A percentile compares a stretch with the other conserved stretches of the same genome.
Conservation (phyloP, 2,113 vertebrate genomes). For the Phyllopteryx taeniolatus region DNA sequence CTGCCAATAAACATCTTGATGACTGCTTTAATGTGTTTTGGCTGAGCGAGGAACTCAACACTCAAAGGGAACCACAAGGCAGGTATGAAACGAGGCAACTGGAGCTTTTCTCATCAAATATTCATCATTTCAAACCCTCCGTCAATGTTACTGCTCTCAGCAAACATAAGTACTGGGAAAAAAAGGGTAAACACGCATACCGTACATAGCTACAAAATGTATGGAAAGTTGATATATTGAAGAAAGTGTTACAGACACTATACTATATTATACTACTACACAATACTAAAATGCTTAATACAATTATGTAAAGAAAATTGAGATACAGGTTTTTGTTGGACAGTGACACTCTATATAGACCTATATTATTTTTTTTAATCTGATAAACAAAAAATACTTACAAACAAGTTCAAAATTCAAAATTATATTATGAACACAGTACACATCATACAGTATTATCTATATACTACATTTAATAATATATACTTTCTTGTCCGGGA, state of each 20-base stretch:
- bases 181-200: neutral
- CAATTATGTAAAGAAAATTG: too few species aligned
- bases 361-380: too few species aligned
- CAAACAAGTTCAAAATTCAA: too few species aligned
- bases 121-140: conserved; percentile 41
- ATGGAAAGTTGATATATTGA: neutral
- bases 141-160: conserved; percentile 22
- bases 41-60: neutral
- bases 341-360: too few species aligned
- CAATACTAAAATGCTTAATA: too few species aligned
- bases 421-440: too few species aligned
- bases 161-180: conserved; percentile 24
- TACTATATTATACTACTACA: neutral
- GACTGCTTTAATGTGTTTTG: neutral
- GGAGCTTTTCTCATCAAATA: conserved; percentile 44
- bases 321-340: too few species aligned
- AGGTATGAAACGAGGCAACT: conserved; percentile 33
- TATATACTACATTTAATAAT: too few species aligned
- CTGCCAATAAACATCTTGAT: neutral
- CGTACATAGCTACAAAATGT: neutral
- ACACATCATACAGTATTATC: too few species aligned
- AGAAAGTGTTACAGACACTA: neutral
- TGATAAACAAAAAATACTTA: too few species aligned
- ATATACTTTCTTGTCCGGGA: too few species aligned
- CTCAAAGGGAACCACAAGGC: conserved; percentile 29